These are phyloP conservation scores for Nanorana parkeri DNA, from an alignment of 2,113 vertebrate species.

Conservation along the genomic window DNA sequence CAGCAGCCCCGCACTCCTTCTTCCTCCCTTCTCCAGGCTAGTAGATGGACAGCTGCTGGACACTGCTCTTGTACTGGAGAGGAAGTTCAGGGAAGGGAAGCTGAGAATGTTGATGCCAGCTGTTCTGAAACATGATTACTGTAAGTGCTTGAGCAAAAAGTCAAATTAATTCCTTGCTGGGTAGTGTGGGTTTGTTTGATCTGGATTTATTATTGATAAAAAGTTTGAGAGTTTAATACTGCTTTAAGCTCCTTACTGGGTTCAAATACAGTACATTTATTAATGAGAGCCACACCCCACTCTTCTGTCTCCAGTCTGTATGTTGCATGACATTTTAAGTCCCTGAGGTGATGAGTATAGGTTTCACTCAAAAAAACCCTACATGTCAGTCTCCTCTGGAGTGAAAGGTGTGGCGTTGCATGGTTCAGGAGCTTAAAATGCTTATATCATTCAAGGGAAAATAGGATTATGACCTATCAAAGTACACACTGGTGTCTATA, in stretches of 20 bases:
- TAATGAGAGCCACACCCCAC: neutral
- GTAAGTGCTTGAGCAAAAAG: too few relatives aligned
- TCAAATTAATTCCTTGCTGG: too few relatives aligned
- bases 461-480: constrained; percentile 36
- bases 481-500: constrained; percentile 14
- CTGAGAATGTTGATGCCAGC: too few relatives aligned
- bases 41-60: too few relatives aligned
- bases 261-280: neutral
- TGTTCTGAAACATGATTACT: too few relatives aligned
- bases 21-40: too few relatives aligned
- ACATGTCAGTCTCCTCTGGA: constrained; percentile 6
- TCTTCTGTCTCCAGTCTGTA: neutral
- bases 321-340: constrained; percentile 10
- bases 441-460: constrained; percentile 19
- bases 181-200: too few relatives aligned
- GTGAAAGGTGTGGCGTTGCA: constrained; percentile 32
- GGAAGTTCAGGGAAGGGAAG: too few relatives aligned
- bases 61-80: too few relatives aligned
- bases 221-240: too few relatives aligned
- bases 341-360: constrained; percentile 28
- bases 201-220: too few relatives aligned
- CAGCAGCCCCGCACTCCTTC: too few relatives aligned
- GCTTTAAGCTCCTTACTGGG: neutral
- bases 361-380: constrained; percentile 22
- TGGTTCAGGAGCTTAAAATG: constrained; percentile 11